Evolutionary conservation across 2,797 vertebrate genomes (phyloP).

Genomic region (Karalla daura): DNA sequence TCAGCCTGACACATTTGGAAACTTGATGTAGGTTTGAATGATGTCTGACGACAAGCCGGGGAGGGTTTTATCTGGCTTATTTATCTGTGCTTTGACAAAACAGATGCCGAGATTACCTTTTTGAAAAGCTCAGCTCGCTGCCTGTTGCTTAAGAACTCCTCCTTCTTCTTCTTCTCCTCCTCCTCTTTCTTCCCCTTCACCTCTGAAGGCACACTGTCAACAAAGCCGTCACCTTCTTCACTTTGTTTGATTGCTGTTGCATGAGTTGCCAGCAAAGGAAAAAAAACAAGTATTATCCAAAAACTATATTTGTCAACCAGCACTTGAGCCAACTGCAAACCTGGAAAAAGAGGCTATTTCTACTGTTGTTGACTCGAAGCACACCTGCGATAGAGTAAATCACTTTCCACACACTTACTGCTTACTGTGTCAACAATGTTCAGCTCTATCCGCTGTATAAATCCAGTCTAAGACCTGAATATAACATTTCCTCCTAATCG

Average conservation of each 20-base stretch:
- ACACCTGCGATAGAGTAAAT: no score
- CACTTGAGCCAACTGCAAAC: background rate
- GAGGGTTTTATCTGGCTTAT: background rate
- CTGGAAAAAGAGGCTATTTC: background rate
- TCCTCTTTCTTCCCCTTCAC: slow-evolving; percentile 89
- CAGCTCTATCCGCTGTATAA: background rate
- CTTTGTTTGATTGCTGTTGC: background rate
- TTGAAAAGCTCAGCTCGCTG: slow-evolving; percentile 89
- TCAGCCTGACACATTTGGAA: no score
- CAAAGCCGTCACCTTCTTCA: slow-evolving; percentile 41
- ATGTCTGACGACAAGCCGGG: background rate
- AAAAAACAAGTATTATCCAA: background rate
- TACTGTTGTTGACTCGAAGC: background rate
- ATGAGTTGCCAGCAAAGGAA: background rate
- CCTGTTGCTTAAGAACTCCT: slow-evolving; percentile 86
- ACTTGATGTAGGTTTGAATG: background rate
- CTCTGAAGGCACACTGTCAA: slow-evolving; percentile 83
- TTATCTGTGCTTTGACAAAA: background rate
- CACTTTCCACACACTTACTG: no score
- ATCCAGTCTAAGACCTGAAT: background rate
- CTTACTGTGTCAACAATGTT: background rate
- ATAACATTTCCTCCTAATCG: slow-evolving; percentile 30
- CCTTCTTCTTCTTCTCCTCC: slow-evolving; percentile 86
- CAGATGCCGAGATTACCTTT: slow-evolving; percentile 83
- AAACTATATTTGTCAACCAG: background rate